Percentiles rank a stretch among this genome's conserved stretches.
Evolutionary conservation across 2,888 invertebrate genomes (phyloP).

Genomic region (Sphecodes monilicornis): DNA sequence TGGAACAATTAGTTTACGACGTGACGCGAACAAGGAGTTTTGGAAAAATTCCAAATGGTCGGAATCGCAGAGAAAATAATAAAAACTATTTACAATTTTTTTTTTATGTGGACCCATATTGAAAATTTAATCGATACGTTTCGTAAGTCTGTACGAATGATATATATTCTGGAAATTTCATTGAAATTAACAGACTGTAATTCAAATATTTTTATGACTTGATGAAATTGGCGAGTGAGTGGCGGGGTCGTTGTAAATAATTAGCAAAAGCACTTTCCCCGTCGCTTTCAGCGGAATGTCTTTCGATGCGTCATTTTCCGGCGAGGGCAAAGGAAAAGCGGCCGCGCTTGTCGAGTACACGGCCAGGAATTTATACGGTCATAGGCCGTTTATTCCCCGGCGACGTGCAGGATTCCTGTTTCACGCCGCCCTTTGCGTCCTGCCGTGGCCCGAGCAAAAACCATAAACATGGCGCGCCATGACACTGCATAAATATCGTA

Average conservation of each 20-base stretch:
- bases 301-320: slow-evolving; percentile 33
- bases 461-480: slow-evolving; percentile 78
- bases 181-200: too few relatives aligned
- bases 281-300: background rate
- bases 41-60: too few relatives aligned
- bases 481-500: slow-evolving; percentile 79
- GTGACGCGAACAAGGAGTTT: too few relatives aligned
- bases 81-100: too few relatives aligned
- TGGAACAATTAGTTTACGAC: too few relatives aligned
- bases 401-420: slow-evolving; percentile 73
- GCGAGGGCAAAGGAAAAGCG: slow-evolving; percentile 24
- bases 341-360: slow-evolving; percentile 24
- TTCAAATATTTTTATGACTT: background rate
- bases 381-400: slow-evolving; percentile 77
- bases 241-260: background rate
- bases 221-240: background rate
- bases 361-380: slow-evolving; percentile 71
- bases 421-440: slow-evolving; percentile 78
- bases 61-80: too few relatives aligned
- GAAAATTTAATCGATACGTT: too few relatives aligned
- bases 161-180: too few relatives aligned
- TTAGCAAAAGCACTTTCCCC: slow-evolving; percentile 1
- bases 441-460: slow-evolving; percentile 70
- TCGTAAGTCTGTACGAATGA: too few relatives aligned
- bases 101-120: too few relatives aligned